phyloP scores from a whole-genome alignment of 2,113 vertebrate species.

The Urocitellus parryii region DNA sequence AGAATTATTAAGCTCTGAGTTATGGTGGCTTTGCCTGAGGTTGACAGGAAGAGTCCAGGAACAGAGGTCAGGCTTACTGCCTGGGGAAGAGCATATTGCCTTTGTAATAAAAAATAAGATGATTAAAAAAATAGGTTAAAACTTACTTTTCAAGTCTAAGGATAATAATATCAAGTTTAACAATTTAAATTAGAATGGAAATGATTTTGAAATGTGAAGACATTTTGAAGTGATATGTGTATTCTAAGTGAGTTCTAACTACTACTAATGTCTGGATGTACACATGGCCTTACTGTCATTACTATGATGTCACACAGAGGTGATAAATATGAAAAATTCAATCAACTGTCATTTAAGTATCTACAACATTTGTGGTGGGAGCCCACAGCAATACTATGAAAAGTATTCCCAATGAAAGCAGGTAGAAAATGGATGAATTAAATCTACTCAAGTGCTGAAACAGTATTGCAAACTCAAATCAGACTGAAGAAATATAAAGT shows the following conservation, averaged over 20 bases:
- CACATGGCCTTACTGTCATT: neutral
- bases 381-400: slow-evolving; percentile 23
- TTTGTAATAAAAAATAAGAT: slow-evolving; percentile 25
- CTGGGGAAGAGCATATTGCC: neutral
- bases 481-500: slow-evolving; percentile 49
- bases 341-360: slow-evolving; percentile 54
- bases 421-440: slow-evolving; percentile 58
- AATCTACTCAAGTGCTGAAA: slow-evolving; percentile 35
- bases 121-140: neutral
- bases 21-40: neutral
- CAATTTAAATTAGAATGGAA: neutral
- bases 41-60: neutral
- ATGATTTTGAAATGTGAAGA: slow-evolving; percentile 13
- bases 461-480: slow-evolving; percentile 10
- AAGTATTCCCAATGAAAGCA: slow-evolving; percentile 18
- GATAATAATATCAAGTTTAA: neutral
- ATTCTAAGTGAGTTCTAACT: neutral
- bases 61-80: neutral
- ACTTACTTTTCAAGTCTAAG: neutral
- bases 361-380: slow-evolving; percentile 47
- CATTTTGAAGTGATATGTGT: neutral
- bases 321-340: slow-evolving; percentile 31
- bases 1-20: neutral
- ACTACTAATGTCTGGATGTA: neutral
- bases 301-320: neutral